Evolutionary conservation across 2,888 invertebrate species (phyloP), one percentile per base, ranked within the genome.

Genomic region (Hanleya hanleyi): DNA sequence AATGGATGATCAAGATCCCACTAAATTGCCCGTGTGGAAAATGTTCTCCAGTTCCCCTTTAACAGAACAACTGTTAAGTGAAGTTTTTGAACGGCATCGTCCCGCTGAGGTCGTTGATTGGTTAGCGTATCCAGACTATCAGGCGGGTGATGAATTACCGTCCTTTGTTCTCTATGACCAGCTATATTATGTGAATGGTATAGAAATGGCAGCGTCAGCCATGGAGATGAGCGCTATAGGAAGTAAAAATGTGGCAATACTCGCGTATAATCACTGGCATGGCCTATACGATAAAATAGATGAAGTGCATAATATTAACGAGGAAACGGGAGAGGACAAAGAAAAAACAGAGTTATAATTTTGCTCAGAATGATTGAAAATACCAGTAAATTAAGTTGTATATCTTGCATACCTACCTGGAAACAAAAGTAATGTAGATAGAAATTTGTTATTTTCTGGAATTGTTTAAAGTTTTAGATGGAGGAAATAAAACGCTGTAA

Each of bases 221-320:
- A 94, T 94, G 92, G 94, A 94, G 90, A 94, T 94, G 93, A 92
- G 92, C 84, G 91, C 91, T 7, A 92, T 94, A 74, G 92, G 92
- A 51, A 94, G 92, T 2, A 91, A 92, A 83, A 94, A 94, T 89
- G 92, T 92, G 35, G 94, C 94, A 12, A 87, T 93, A 67, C 87
- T 94, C 61, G 91, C 92, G 0, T 87, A 90, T 76, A 91, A 92
- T 66, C 84, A 89, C 51, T 88, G 87, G 84, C 76, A 78, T 64
- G 83, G 83, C 18, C 75, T 81, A 37, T 79, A 83, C 64, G 87
- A 87, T 73, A 84, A 84, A 69, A 84, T 88, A 57, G 86, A 88
- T 78, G 86, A 87, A 69, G 32, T 75, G 22, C n/a, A n/a, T n/a
- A n/a, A n/a, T n/a, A n/a, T n/a, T n/a, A n/a, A n/a, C n/a, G n/a